phyloP scores from a whole-genome alignment of 2,888 invertebrate species.

The Cremastobaeus sp. region DNA sequence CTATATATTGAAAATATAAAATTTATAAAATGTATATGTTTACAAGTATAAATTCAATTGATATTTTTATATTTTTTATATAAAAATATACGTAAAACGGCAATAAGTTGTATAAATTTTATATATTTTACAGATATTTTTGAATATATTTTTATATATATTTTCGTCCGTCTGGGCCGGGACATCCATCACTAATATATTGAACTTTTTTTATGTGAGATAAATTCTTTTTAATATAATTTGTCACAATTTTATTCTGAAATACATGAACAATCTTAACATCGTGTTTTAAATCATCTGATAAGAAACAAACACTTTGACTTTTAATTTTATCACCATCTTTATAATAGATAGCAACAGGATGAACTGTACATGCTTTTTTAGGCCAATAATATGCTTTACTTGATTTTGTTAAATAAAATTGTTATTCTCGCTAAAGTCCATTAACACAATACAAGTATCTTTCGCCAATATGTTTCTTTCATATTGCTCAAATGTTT shows the following conservation, averaged over 20 bases:
- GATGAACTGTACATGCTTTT: constrained; percentile 27
- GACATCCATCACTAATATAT: constrained; percentile 44
- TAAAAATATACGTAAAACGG: too few relatives aligned
- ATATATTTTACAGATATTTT: too few relatives aligned
- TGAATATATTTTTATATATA: too few relatives aligned
- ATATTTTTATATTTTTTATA: too few relatives aligned
- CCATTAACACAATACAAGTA: constrained; percentile 23
- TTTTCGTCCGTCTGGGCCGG: too few relatives aligned
- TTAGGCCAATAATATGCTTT: constrained; percentile 38
- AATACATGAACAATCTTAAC: constrained; percentile 19
- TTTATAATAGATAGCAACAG: constrained; percentile 30
- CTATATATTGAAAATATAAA: too few relatives aligned
- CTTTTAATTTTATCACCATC: constrained; percentile 11
- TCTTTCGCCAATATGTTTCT: constrained; percentile 4
- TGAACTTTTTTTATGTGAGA: constrained; percentile 4
- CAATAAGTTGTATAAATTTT: too few relatives aligned
- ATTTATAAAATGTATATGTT: too few relatives aligned
- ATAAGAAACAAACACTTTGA: constrained; percentile 21
- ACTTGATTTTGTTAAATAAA: constrained; percentile 28
- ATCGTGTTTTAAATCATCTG: constrained; percentile 39
- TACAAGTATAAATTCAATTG: too few relatives aligned
- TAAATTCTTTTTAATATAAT: constrained; percentile 13
- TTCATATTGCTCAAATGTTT: constrained; percentile 12
- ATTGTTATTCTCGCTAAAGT: constrained; percentile 36
- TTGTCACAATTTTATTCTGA: constrained; percentile 6